Conservation (phyloP, 1,140 invertebrate species). For the Drosophila takahashii region DNA sequence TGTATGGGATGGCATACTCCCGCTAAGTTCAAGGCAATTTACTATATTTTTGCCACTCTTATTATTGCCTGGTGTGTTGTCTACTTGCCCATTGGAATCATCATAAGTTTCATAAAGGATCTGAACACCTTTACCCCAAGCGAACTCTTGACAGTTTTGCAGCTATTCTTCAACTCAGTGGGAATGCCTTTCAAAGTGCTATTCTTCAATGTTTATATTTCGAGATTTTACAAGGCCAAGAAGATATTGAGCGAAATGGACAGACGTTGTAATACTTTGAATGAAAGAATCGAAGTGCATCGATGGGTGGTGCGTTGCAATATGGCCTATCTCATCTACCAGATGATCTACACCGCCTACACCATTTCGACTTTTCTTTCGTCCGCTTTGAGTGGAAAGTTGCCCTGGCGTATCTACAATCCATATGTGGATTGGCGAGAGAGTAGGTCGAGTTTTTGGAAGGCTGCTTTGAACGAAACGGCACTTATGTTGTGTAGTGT, state of each 20-base stretch:
- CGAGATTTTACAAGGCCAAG: constrained; percentile 24
- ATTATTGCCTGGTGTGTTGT: background rate
- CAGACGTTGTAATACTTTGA: constrained; percentile 11
- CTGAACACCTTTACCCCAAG: constrained; percentile 1
- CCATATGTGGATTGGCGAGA: constrained; percentile 40
- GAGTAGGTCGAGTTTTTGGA: constrained; percentile 15
- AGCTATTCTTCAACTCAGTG: constrained; percentile 38
- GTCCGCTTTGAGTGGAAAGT: background rate
- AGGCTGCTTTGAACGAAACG: constrained; percentile 12
- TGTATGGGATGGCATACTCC: background rate
- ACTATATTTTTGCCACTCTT: background rate
- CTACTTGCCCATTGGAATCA: constrained; percentile 1
- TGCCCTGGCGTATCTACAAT: constrained; percentile 52
- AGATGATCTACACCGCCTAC: constrained; percentile 23
- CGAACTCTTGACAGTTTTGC: constrained; percentile 45
- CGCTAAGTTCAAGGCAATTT: background rate
- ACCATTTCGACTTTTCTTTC: constrained; percentile 6
- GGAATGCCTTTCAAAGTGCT: constrained; percentile 22
- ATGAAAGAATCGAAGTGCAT: constrained; percentile 34
- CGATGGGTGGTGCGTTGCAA: constrained; percentile 37
- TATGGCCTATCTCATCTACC: constrained; percentile 23
- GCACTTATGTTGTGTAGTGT: constrained; percentile 10
- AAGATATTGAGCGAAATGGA: constrained; percentile 28
- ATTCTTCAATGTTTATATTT: constrained; percentile 1
- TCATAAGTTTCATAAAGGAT: background rate